Evolutionary conservation across 1,140 invertebrate species (phyloP), one percentile per base, ranked within the genome.

Genomic region (Bombus superbus): DNA sequence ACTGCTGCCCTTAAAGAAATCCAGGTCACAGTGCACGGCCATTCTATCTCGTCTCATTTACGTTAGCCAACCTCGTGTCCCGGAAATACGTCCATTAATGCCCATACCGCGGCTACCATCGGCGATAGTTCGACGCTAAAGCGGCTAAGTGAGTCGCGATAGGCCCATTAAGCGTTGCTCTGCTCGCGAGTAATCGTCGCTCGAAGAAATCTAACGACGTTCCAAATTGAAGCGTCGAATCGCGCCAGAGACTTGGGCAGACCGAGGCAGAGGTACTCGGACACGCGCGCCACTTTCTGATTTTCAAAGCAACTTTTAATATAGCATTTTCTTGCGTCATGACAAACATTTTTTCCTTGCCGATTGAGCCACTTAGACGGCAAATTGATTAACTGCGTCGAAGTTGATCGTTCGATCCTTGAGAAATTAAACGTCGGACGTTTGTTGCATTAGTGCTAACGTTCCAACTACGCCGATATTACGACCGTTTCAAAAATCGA

Each of bases 51-150:
- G 53, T 32, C 71, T 62, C 15, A 47, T 84, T 72, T 82, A 86
- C 62, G 44, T 38, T 18, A 32, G 47, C 28, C 40, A 47, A 35
- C 68, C 59, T 71, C 42, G 71, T 78, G 88, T 86, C 79, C 80
- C 79, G 79, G 83, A 89, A 89, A 83, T 71, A 84, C 81, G 64
- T 82, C 81, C 76, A 85, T 90, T 90, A 90, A 89, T 86, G 78
- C 81, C 68, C 81, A n/a, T n/a, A 18, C 57, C 59, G 42, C 1
- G 79, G 35, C 57, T 74, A 64, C 32, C 44, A 47, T 35, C 47
- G 10, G 44, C 74, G 66, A 87, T 84, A 64, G 68, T 69, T 69
- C 25, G 72, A 83, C 38, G 76, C 1, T 18, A 40, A 28, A 64
- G 62, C 68, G 35, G 75, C 57, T 72, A 86, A 89, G 83, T 89